A percentile compares a stretch with the other conserved stretches of the same genome.
Conservation (phyloP, 1,140 invertebrate species). For the Nilaparvata lugens region DNA sequence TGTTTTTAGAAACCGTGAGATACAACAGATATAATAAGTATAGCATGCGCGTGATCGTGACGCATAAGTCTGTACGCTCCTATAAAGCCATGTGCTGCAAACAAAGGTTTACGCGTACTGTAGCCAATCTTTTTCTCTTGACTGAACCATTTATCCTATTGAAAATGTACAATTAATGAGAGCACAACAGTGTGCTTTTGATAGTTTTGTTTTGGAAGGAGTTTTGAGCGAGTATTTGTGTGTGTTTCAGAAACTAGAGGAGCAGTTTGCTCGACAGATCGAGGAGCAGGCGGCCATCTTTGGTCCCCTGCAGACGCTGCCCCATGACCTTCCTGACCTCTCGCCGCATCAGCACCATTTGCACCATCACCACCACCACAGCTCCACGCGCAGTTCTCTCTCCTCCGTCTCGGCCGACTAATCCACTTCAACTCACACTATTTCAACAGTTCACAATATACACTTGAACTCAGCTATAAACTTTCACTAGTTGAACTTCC, state of each 20-base stretch:
- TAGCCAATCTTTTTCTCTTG: not conserved
- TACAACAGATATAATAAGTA: too few relatives aligned
- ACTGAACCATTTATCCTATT: not conserved
- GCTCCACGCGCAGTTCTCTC: slow-evolving; percentile 58
- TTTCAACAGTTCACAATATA: too few relatives aligned
- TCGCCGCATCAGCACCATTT: slow-evolving; percentile 35
- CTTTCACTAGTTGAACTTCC: too few relatives aligned
- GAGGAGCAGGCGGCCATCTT: slow-evolving; percentile 78
- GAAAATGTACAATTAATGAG: not conserved
- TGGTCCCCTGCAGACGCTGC: slow-evolving; percentile 46
- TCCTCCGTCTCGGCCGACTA: slow-evolving; percentile 54
- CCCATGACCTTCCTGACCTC: slow-evolving; percentile 49
- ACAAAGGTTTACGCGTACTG: too few relatives aligned
- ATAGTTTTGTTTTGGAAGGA: not conserved
- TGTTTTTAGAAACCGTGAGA: too few relatives aligned
- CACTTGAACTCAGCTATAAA: too few relatives aligned
- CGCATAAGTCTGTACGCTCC: not conserved
- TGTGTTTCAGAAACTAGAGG: slow-evolving; percentile 64
- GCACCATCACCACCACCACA: slow-evolving; percentile 34
- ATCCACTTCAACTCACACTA: too few relatives aligned
- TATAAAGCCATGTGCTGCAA: not conserved
- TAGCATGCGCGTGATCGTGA: too few relatives aligned
- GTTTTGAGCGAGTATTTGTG: not conserved
- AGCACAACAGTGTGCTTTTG: not conserved
- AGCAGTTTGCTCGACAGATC: slow-evolving; percentile 69